Evolutionary conservation across 2,113 vertebrate species (phyloP).

Genomic region (Nerophis ophidion): DNA sequence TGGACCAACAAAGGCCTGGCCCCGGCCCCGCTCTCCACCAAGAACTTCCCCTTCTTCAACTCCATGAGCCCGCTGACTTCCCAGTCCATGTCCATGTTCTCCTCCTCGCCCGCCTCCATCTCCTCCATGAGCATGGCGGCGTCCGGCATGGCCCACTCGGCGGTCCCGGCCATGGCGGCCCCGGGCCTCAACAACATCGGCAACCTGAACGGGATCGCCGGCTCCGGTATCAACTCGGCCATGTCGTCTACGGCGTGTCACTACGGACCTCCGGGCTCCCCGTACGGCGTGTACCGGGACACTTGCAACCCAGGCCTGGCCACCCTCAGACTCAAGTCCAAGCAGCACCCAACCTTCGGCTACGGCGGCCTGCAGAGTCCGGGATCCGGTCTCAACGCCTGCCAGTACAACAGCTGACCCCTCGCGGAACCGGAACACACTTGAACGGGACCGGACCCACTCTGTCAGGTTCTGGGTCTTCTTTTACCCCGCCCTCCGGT

Average conservation of each 20-base stretch:
- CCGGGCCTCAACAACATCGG: slow-evolving; percentile 92
- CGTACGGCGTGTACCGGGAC: slow-evolving; percentile 97
- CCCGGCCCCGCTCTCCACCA: slow-evolving; percentile 89
- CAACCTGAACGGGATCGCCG: slow-evolving; percentile 88
- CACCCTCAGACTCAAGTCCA: slow-evolving; percentile 95
- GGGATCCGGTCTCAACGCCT: slow-evolving; percentile 89
- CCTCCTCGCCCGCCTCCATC: slow-evolving; percentile 89
- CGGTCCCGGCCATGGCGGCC: slow-evolving; percentile 85
- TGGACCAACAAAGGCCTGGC: slow-evolving; percentile 96
- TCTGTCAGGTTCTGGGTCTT: too few species aligned
- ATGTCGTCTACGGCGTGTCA: slow-evolving; percentile 92
- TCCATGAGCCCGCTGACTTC: slow-evolving; percentile 96
- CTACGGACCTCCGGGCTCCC: slow-evolving; percentile 88
- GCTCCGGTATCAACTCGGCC: slow-evolving; percentile 89
- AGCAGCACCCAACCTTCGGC: slow-evolving; percentile 96
- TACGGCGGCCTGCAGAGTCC: slow-evolving; percentile 93
- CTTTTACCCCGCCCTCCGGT: too few species aligned
- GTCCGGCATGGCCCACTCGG: slow-evolving; percentile 89
- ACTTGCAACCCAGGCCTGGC: slow-evolving; percentile 97
- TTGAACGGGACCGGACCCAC: slow-evolving; percentile 71
- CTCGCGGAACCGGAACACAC: slow-evolving; percentile 33
- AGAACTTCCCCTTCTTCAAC: slow-evolving; percentile 99
- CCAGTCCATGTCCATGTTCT: slow-evolving; percentile 85
- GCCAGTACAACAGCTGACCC: slow-evolving; percentile 97
- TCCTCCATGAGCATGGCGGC: slow-evolving; percentile 97